phyloP scores from a whole-genome alignment of 2,797 vertebrate species.

The Sparus aurata region DNA sequence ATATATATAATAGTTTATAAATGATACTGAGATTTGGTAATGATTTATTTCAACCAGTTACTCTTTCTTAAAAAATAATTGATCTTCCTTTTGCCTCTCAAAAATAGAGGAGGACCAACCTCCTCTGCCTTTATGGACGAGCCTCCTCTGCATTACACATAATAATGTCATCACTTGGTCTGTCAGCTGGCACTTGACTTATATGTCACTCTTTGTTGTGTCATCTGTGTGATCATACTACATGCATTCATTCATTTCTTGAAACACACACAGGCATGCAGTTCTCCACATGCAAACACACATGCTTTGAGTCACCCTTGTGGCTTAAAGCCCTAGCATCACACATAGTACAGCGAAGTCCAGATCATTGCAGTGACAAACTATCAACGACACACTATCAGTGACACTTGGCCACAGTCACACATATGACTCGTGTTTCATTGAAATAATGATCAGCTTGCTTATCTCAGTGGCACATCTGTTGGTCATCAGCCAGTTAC shows the following conservation, averaged over 20 bases:
- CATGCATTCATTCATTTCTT: slow-evolving; percentile 45
- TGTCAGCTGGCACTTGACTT: slow-evolving; percentile 30
- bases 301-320: slow-evolving; percentile 72
- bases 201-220: slow-evolving; percentile 37
- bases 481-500: slow-evolving; percentile 61
- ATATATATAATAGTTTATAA: too few relatives aligned
- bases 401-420: slow-evolving; percentile 71
- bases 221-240: slow-evolving; percentile 39
- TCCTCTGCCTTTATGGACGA: too few relatives aligned
- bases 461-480: slow-evolving; percentile 35
- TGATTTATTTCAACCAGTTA: too few relatives aligned
- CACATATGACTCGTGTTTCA: slow-evolving; percentile 59
- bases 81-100: too few relatives aligned
- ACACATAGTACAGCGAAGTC: slow-evolving; percentile 36
- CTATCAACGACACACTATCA: slow-evolving; percentile 67
- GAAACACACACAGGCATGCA: slow-evolving; percentile 28
- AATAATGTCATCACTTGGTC: slow-evolving; percentile 2
- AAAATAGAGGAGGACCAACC: too few relatives aligned
- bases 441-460: slow-evolving; percentile 55
- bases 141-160: too few relatives aligned
- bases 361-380: slow-evolving; percentile 69
- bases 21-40: too few relatives aligned
- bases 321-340: slow-evolving; percentile 65
- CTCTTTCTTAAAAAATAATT: too few relatives aligned
- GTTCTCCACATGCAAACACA: slow-evolving; percentile 59